phyloP scores from a whole-genome alignment of 1,140 invertebrate species.

The Oryctes rhinoceros region DNA sequence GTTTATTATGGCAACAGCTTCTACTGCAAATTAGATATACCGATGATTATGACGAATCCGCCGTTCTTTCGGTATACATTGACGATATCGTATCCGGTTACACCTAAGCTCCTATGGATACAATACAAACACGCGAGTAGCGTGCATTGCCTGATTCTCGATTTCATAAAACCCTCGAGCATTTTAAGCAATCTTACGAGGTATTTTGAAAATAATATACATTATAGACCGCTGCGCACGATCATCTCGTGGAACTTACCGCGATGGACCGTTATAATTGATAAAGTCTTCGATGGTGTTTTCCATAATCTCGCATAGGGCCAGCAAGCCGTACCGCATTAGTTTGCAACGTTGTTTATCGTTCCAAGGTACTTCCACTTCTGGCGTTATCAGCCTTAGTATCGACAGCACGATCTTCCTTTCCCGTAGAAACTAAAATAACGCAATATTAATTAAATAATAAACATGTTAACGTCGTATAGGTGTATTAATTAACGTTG shows the following conservation, averaged over 20 bases:
- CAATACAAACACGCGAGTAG: background rate
- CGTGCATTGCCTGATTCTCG: background rate
- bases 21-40: background rate
- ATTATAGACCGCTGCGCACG: background rate
- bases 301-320: background rate
- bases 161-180: slow-evolving; percentile 14
- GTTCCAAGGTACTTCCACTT: slow-evolving; percentile 33
- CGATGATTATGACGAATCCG: slow-evolving; percentile 20
- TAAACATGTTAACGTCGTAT: no score
- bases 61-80: background rate
- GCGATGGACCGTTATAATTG: slow-evolving; percentile 35
- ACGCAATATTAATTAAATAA: background rate
- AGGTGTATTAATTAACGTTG: no score
- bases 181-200: slow-evolving; percentile 8
- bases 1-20: background rate
- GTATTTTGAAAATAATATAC: background rate
- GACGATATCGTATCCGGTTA: background rate
- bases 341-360: slow-evolving; percentile 23
- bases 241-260: slow-evolving; percentile 11
- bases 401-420: slow-evolving; percentile 31
- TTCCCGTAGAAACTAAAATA: slow-evolving; percentile 21
- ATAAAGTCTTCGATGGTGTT: slow-evolving; percentile 31
- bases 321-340: slow-evolving; percentile 12
- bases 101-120: background rate
- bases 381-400: slow-evolving; percentile 39